Evolutionary conservation across 2,797 vertebrate species (phyloP), one percentile per base, ranked within the genome.

Genomic region (Pangasius sanitwongsei): DNA sequence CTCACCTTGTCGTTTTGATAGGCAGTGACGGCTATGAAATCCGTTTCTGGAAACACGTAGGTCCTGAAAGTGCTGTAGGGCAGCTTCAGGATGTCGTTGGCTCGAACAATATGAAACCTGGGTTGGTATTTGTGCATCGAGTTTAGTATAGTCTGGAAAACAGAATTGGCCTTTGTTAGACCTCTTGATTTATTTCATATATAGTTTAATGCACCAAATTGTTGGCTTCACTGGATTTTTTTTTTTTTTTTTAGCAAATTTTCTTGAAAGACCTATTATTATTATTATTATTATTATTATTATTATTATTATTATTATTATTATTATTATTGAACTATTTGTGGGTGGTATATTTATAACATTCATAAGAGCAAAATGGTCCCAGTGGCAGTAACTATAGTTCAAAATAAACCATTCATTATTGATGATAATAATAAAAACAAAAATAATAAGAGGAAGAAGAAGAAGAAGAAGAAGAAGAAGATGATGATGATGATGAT

Each of bases 81-180:
- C 44, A 99, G 97, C 94, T 98, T 98, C 95, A 99, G 95, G 77
- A 99, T 98, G 94, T 99, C 97, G 91, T 98, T 98, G 90, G 98
- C 97, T 93, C 97, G 95, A 87, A 99, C 98, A 20, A 99, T 97
- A 89, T 99, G 98, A 93, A 99, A 99, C 72, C 98, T 95, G 82
- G 98, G 98, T 87, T 99, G 98, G 93, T 99, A 99, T 93, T 99
- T 99, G 93, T 99, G 98, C 98, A 99, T 99, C 44, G 98, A 99
- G 93, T 99, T 99, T 90, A 99, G 91, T 93, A 99, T 98, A n/a
- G 98, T 99, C 98, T 99, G 94, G 3, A 90, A 92, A 3, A 89
- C 82, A 91, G 5, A 90, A 50, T 28, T 20, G 48, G 4, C 31
- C n/a, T 85, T 53, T 8, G 57, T 55, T 77, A 37, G 37, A n/a